phyloP scores from a whole-genome alignment of 2,113 vertebrate species.

The Alethe castanea region DNA sequence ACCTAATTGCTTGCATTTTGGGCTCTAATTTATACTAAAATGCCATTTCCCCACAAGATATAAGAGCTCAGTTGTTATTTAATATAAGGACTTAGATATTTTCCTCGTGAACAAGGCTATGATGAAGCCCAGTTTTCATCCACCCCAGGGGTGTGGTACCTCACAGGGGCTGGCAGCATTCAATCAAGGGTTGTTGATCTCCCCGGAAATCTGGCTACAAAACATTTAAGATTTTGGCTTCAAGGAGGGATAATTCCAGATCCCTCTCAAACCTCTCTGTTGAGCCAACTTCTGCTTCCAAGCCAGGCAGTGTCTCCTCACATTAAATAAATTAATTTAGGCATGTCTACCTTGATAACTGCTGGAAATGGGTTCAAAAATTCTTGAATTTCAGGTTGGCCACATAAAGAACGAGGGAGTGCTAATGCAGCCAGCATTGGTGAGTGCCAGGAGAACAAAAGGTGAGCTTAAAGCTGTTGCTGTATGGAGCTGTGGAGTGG shows the following conservation, averaged over 20 bases:
- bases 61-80: not conserved
- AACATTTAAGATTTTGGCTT: not conserved
- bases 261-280: not conserved
- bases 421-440: not conserved
- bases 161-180: not conserved
- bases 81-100: not conserved
- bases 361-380: not conserved
- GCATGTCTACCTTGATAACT: not conserved
- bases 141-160: not conserved
- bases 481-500: too few species aligned
- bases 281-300: not conserved
- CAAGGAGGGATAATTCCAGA: not conserved
- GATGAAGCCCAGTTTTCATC: not conserved
- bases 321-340: not conserved
- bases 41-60: not conserved
- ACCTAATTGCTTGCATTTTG: not conserved
- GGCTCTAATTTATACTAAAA: not conserved
- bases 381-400: not conserved
- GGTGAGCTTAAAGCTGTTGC: not conserved
- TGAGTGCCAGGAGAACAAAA: not conserved
- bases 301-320: accelerated
- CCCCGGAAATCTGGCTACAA: not conserved
- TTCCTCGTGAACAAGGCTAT: not conserved
- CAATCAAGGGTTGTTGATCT: not conserved
- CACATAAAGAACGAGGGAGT: not conserved